Evolutionary conservation across 2,888 invertebrate genomes (phyloP), one percentile per base, ranked within the genome.

Genomic region (Lutraria lutraria): DNA sequence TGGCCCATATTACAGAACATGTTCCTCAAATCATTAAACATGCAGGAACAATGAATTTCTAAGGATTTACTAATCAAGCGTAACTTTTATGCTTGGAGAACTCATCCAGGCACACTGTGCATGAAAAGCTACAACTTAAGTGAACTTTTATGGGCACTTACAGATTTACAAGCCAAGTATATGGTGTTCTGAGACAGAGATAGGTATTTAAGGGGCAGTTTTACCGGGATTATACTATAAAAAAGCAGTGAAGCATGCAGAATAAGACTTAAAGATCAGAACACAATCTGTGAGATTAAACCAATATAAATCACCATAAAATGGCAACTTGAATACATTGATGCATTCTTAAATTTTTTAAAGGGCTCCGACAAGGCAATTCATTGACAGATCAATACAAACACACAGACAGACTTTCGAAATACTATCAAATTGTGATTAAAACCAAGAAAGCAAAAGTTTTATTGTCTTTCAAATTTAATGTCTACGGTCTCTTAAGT

Each of bases 241-340:
- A 76, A 31, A 21, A 19, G 76, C 29, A 21, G 19, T 76, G 76
- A 25, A 31, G 76, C 76, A 34, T 76, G 31, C 34, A 15, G 4
- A 76, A 76, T 76, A 31, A n/a, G 34, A 76, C 76, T 31, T 76
- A 31, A 31, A 76, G 76, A 34, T 76, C 76, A 76, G 31, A 76
- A 16, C 76, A 34, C 31, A 76, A 13, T 76, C 31, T 31, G 76
- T 76, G 76, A 76, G 19, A 31, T 0, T 31, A 76, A 76, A 76
- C 31, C 76, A 34, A 76, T 76, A 76, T 76, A 76, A 76, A 76
- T 76, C 76, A 76, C 31, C 25, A 76, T 76, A 76, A 76, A 76
- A 76, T 16, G 31, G 76, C 29, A 29, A 34, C 31, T 76, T 76
- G 76, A 76, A 76, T 76, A 76, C 76, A 34, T 34, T 76, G 34